Evolutionary conservation across 2,113 vertebrate species (phyloP).

Genomic region (Bungarus multicinctus): DNA sequence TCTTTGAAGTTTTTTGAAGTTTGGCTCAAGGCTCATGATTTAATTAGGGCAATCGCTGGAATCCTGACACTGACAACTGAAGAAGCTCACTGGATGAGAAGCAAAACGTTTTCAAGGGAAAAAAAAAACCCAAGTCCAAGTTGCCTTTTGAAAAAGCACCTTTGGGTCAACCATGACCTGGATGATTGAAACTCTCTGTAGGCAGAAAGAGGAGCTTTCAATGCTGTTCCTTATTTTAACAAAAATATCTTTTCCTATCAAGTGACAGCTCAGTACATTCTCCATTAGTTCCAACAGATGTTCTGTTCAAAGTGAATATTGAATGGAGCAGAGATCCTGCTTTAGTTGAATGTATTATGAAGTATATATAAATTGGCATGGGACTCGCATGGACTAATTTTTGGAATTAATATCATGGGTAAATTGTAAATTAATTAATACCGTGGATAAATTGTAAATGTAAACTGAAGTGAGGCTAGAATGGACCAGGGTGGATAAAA

Average conservation of each 20-base stretch:
- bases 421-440: neutral
- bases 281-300: neutral
- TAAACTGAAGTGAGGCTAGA: neutral
- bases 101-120: neutral
- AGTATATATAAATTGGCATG: neutral
- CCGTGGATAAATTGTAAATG: neutral
- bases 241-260: neutral
- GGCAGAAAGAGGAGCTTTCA: neutral
- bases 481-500: too few species aligned
- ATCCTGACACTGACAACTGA: neutral
- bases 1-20: too few species aligned
- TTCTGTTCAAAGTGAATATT: neutral
- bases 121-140: neutral
- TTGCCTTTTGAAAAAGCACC: neutral
- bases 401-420: neutral
- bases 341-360: neutral
- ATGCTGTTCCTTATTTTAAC: neutral
- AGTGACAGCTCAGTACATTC: neutral
- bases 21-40: too few species aligned
- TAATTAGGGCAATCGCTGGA: too few species aligned
- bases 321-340: neutral
- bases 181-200: neutral
- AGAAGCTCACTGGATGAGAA: neutral
- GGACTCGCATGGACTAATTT: neutral
- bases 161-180: neutral